Evolutionary conservation across 2,113 vertebrate species (phyloP).

Genomic region (Asarcornis scutulata): DNA sequence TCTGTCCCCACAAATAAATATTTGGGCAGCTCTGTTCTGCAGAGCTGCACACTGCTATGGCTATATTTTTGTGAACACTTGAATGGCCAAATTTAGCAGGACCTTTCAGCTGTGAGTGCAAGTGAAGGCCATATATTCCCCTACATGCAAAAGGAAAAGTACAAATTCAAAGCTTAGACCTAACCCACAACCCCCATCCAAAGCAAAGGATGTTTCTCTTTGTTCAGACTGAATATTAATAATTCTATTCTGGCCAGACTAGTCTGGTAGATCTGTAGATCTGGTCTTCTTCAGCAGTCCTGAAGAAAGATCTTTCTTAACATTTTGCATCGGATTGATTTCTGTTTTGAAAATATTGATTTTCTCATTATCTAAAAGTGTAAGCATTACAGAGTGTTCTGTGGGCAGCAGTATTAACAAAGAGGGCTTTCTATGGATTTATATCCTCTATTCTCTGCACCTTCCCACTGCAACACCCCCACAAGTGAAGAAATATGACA

Average conservation of each 20-base stretch:
- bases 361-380: not conserved
- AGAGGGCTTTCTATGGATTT: not conserved
- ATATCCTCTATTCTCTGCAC: not conserved
- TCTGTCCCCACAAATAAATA: not conserved
- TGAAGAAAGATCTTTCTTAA: not conserved
- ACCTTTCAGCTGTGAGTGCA: not conserved
- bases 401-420: not conserved
- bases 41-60: not conserved
- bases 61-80: not conserved
- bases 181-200: not conserved
- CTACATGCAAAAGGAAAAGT: not conserved
- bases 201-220: not conserved
- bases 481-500: not conserved
- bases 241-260: not conserved
- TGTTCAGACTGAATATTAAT: not conserved
- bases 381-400: not conserved
- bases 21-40: not conserved
- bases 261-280: not conserved
- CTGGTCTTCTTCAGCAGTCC: not conserved
- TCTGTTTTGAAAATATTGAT: conserved; percentile 1
- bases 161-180: not conserved
- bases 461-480: not conserved
- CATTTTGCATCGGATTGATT: not conserved
- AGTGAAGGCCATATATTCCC: not conserved
- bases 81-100: not conserved